Conservation (phyloP, 2,113 vertebrate genomes). For the Mugil cephalus region DNA sequence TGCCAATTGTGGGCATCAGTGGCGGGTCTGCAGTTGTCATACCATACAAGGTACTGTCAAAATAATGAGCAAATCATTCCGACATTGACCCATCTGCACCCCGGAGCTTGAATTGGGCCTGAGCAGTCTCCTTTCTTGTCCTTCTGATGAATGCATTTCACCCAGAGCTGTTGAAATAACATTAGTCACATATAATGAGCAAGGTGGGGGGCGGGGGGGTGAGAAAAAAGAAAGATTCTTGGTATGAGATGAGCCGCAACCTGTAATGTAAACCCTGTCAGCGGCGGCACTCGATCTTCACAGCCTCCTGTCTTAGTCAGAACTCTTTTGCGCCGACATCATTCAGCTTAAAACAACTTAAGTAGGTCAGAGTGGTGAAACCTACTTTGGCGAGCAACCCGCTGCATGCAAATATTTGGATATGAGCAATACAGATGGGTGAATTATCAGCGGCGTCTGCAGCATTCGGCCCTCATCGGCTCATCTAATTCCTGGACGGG, state of each 20-base stretch:
- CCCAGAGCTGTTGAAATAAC: conserved; percentile 3
- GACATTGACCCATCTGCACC: not conserved
- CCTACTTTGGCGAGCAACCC: conserved; percentile 55
- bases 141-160: not conserved
- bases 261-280: conserved; percentile 48
- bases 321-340: conserved; percentile 47
- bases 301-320: conserved; percentile 51
- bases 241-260: conserved; percentile 33
- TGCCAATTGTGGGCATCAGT: conserved; percentile 96
- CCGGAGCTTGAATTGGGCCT: not conserved
- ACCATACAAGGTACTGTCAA: conserved; percentile 90
- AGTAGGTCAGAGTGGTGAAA: conserved; percentile 74
- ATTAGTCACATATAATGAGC: conserved; percentile 16
- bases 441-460: conserved; percentile 55
- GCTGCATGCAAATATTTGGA: conserved; percentile 72
- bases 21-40: conserved; percentile 96
- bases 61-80: conserved; percentile 5
- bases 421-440: conserved; percentile 54
- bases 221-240: not conserved
- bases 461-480: conserved; percentile 58
- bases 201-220: not conserved
- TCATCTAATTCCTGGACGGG: conserved; percentile 55
- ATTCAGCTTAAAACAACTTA: conserved; percentile 71
- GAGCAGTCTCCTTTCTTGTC: not conserved
- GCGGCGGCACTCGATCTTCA: conserved; percentile 27